Percentiles rank a stretch among this genome's conserved stretches.
These are phyloP conservation scores for Charina bottae DNA, from an alignment of 2,113 vertebrate species.

Conservation along the genomic window DNA sequence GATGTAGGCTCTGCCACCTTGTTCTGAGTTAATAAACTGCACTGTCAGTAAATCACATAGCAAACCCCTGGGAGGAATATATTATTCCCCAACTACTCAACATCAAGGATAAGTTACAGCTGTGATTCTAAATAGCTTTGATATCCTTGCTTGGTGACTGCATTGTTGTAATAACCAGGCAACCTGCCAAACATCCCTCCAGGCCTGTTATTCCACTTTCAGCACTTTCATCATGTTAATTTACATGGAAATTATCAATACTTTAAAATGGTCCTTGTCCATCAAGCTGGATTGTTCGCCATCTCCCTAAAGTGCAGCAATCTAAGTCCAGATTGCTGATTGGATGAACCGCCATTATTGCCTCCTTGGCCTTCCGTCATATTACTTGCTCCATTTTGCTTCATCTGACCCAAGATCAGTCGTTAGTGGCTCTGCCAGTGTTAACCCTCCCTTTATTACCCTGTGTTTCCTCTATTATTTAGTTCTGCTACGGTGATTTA, in stretches of 20 bases:
- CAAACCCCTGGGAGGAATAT: slow-evolving; percentile 44
- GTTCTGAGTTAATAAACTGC: background rate
- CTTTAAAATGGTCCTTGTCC: slow-evolving; percentile 64
- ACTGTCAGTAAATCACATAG: slow-evolving; percentile 33
- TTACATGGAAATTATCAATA: slow-evolving; percentile 67
- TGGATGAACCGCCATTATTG: slow-evolving; percentile 40
- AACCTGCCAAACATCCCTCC: slow-evolving; percentile 62
- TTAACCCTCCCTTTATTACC: slow-evolving; percentile 19
- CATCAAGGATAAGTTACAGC: slow-evolving; percentile 65
- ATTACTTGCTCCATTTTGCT: slow-evolving; percentile 17
- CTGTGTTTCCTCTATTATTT: slow-evolving; percentile 1
- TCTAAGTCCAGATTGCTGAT: slow-evolving; percentile 49
- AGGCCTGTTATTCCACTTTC: slow-evolving; percentile 59
- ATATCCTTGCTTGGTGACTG: slow-evolving; percentile 55
- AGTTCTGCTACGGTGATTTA: slow-evolving; percentile 19
- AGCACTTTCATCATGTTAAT: slow-evolving; percentile 66
- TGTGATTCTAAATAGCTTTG: slow-evolving; percentile 63
- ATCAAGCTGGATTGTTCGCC: slow-evolving; percentile 62
- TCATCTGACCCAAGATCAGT: slow-evolving; percentile 1
- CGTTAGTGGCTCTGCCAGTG: background rate
- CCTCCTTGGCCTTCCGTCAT: slow-evolving; percentile 41
- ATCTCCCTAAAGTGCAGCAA: slow-evolving; percentile 41
- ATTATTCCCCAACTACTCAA: slow-evolving; percentile 47
- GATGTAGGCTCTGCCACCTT: slow-evolving; percentile 29
- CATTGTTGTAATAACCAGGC: slow-evolving; percentile 63